Evolutionary conservation across 1,140 invertebrate genomes (phyloP).

Genomic region (Lamellibrachia luymesi): DNA sequence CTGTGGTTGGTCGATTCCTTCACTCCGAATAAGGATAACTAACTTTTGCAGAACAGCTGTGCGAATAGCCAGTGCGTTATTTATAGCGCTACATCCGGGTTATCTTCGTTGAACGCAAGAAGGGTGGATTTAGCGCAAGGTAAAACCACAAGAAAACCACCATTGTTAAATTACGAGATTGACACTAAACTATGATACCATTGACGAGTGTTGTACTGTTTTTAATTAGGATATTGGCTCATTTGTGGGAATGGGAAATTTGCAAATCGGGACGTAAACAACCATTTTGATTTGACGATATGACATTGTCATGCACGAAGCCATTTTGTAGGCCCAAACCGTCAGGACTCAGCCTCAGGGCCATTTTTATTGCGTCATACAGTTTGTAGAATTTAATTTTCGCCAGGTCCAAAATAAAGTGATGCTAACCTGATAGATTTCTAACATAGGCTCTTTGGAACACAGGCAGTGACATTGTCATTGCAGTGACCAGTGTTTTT

Average conservation of each 20-base stretch:
- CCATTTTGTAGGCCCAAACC: not conserved
- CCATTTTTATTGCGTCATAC: not conserved
- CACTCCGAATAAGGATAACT: no score
- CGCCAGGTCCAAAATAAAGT: not conserved
- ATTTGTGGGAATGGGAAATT: not conserved
- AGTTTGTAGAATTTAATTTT: not conserved
- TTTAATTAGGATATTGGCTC: not conserved
- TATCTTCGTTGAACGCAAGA: not conserved
- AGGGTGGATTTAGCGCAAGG: not conserved
- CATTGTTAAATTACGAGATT: not conserved
- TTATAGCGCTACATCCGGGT: not conserved
- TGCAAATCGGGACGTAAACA: not conserved
- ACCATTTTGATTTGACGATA: not conserved
- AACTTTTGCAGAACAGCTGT: no score
- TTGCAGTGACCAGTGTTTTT: no score
- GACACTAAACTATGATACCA: no score
- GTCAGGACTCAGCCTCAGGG: not conserved
- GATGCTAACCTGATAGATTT: not conserved
- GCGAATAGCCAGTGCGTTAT: no score
- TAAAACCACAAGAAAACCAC: not conserved
- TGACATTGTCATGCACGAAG: not conserved
- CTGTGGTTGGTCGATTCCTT: no score
- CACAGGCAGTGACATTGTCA: no score
- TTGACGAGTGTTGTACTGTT: not conserved
- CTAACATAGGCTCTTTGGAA: no score